Evolutionary conservation across 2,888 invertebrate genomes (phyloP), one percentile per base, ranked within the genome.

Genomic region (Stenotaenia linearis): DNA sequence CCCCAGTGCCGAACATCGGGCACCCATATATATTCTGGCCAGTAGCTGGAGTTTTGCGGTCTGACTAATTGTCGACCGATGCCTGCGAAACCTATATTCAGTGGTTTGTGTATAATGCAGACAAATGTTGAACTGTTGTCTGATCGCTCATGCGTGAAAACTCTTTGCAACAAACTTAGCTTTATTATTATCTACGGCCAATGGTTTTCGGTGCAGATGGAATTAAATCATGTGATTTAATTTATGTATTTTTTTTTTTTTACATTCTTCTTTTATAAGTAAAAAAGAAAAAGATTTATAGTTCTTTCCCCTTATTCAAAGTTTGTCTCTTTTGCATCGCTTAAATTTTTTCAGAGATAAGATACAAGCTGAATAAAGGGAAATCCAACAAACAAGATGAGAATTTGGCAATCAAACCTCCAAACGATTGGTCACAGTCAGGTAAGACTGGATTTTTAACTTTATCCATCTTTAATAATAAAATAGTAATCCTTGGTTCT

Each of bases 371-470:
- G 32, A 30, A 28, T 28, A 74, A 74, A 74, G 75, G 75, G 75
- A 76, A 37, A 76, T 30, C 76, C 30, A 76, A 37, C 37, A 76
- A 76, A 76, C 37, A 32, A 25, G 76, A 76, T 76, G 76, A 76
- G 37, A 76, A 76, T 37, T 37, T 76, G 30, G 32, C 76, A 32
- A 37, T 76, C 37, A 76, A 76, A 37, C 76, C 76, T 35, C 76
- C 76, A 35, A 76, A 76, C 30, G 76, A 76, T 37, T 76, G 76
- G 76, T 76, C 76, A 23, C 76, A 76, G 37, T 35, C 76, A 23
- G 76, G 32, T 74, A 30, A 28, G 32, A 32, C 30, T 74, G 75
- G 32, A 32, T 74, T 74, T 18, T 30, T 30, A n/a, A n/a, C 28
- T 25, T 25, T n/a, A 25, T 23, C 5, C 75, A 21, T 74, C 45